phyloP scores from a whole-genome alignment of 2,888 invertebrate species.

The Cheiracanthium punctorium region DNA sequence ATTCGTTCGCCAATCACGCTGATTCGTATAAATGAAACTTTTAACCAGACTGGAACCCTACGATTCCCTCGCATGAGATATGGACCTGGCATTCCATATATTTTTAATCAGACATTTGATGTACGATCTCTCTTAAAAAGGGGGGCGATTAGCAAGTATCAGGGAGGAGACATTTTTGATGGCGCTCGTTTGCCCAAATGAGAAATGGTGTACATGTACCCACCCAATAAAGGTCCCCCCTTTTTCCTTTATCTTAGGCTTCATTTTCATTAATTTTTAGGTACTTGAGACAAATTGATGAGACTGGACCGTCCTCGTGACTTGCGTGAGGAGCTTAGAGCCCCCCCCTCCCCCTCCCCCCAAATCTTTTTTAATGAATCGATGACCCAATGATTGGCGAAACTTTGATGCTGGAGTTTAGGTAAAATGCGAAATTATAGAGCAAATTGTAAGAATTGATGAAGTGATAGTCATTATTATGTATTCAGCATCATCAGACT shows the following conservation, averaged over 20 bases:
- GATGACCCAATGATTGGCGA: constrained; percentile 4
- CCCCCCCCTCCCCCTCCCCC: background rate
- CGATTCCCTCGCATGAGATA: background rate
- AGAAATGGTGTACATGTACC: constrained; percentile 48
- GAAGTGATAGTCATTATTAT: too few species aligned
- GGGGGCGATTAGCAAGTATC: constrained; percentile 55
- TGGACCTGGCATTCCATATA: constrained; percentile 25
- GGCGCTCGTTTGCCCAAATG: constrained; percentile 56
- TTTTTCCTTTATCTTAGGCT: constrained; percentile 6
- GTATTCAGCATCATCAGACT: too few species aligned
- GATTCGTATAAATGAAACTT: background rate
- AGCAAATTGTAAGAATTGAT: too few species aligned
- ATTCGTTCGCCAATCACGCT: constrained; percentile 6
- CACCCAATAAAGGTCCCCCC: constrained; percentile 27
- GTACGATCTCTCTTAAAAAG: constrained; percentile 42
- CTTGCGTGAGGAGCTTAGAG: constrained; percentile 41
- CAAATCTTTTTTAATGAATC: constrained; percentile 54
- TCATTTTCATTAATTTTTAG: constrained; percentile 64
- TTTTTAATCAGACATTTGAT: constrained; percentile 61
- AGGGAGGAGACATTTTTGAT: constrained; percentile 23
- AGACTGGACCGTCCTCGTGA: constrained; percentile 33
- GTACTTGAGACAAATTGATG: constrained; percentile 64
- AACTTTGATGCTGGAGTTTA: background rate
- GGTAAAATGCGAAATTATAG: background rate
- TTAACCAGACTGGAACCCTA: background rate